These are phyloP conservation scores for Periophthalmodon schlosseri DNA, from an alignment of 2,113 vertebrate species.

Conservation along the genomic window DNA sequence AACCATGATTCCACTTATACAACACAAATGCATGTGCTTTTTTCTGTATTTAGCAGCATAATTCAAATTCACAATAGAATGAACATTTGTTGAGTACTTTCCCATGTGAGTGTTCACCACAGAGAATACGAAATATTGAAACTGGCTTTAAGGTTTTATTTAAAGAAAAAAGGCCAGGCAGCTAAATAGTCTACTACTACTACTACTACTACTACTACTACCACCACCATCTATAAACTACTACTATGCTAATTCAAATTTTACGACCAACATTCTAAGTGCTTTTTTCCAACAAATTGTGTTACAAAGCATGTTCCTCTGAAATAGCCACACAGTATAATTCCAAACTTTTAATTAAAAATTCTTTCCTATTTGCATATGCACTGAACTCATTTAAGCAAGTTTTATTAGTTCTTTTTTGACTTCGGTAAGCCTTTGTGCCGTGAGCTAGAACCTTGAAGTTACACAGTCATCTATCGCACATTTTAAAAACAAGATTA, in stretches of 20 bases:
- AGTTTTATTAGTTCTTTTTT: conserved; percentile 7
- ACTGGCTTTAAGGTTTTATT: no score
- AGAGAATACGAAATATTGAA: no score
- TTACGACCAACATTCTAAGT: conserved; percentile 3
- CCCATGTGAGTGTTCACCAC: no score
- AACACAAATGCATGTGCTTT: no score
- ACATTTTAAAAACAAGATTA: conserved; percentile 51
- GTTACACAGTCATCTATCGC: conserved; percentile 24
- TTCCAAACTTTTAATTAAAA: background rate
- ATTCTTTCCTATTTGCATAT: background rate
- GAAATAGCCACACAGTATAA: background rate
- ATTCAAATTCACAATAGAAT: no score
- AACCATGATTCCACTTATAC: no score
- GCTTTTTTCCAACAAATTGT: background rate
- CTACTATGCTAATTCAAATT: background rate
- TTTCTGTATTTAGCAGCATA: no score
- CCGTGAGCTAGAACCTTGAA: background rate
- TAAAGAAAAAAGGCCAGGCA: no score
- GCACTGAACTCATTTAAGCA: background rate
- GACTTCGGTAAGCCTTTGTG: conserved; percentile 12
- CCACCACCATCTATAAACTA: no score
- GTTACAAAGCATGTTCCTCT: background rate
- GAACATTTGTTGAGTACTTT: no score
- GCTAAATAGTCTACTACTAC: no score
- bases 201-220: no score